Evolutionary conservation across 2,888 invertebrate species (phyloP), one percentile per base, ranked within the genome.

Genomic region (Oxystoma pomonae): DNA sequence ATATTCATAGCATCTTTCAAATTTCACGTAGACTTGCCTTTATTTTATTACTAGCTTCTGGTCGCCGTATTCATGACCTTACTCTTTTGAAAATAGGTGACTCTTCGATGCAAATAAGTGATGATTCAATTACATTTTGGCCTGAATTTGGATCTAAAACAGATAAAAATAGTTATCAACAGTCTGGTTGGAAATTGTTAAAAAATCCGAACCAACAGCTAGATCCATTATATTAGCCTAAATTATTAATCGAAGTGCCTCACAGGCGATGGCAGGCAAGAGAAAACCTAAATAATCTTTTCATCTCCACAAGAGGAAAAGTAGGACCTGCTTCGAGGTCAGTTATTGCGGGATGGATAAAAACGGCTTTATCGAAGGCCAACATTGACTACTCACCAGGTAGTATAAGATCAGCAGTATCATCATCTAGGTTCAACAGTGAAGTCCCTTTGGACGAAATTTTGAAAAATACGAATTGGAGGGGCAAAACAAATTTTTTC

Each of bases 111-210:
- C 2, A 59, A 18, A 19, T 60, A 9, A 21, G 17, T 18, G 55
- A 63, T 1, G 49, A 61, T 16, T 58, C 58, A 16, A 52, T 72
- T 17, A 61, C 62, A 7, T 62, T 72, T 21, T 69, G 68, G 68
- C 70, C 71, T 16, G 50, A 55, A 16, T 72, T 70, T 22, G 69
- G 71, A 0, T 72, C 70, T 0, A 72, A 71, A 65, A 72, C 70
- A 0, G 70, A 72, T 51, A 59, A 22, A 12, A 20, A 5, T 17
- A 16, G 3, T 16, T 19, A 57, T 20, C 57, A 61, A 17, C 63
- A 65, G 50, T 67, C 61, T 2, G 65, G 63, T 12, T 67, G 67
- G 65, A 59, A 61, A 49, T 51, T 67, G 20, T 67, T 35, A 62
- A 60, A 20, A 63, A 60, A 16, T 60, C 63, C 12, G 16, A 56